Evolutionary conservation across 1,140 invertebrate genomes (phyloP).

Genomic region (Brachionus sp.): DNA sequence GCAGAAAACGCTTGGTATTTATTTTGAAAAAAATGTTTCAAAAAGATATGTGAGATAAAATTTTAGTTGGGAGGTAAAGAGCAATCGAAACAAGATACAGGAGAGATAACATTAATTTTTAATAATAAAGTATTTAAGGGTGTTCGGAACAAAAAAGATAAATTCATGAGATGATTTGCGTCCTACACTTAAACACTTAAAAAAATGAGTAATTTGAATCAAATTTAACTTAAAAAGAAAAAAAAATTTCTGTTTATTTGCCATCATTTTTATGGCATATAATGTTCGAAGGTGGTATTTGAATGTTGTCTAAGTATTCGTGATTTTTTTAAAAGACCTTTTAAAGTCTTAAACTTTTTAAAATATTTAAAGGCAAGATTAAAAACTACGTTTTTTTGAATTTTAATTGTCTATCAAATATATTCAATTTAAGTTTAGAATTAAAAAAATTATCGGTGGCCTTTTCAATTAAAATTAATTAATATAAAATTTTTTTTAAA

Average conservation of each 20-base stretch:
- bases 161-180: background rate
- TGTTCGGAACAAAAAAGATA: background rate
- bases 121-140: background rate
- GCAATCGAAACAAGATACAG: background rate
- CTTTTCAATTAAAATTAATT: too few species aligned
- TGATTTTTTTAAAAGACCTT: background rate
- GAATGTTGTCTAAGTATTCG: background rate
- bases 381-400: too few species aligned
- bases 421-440: too few species aligned
- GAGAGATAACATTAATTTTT: background rate
- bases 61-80: background rate
- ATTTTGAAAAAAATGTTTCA: background rate
- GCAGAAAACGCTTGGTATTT: conserved; percentile 8
- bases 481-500: too few species aligned
- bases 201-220: background rate
- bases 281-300: background rate
- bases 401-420: too few species aligned
- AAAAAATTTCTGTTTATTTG: background rate
- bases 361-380: too few species aligned
- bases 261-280: background rate
- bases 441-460: too few species aligned
- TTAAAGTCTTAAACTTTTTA: background rate
- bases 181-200: background rate
- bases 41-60: background rate
- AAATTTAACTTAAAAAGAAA: background rate